Evolutionary conservation across 2,113 vertebrate genomes (phyloP).

Genomic region (Polyodon spathula): DNA sequence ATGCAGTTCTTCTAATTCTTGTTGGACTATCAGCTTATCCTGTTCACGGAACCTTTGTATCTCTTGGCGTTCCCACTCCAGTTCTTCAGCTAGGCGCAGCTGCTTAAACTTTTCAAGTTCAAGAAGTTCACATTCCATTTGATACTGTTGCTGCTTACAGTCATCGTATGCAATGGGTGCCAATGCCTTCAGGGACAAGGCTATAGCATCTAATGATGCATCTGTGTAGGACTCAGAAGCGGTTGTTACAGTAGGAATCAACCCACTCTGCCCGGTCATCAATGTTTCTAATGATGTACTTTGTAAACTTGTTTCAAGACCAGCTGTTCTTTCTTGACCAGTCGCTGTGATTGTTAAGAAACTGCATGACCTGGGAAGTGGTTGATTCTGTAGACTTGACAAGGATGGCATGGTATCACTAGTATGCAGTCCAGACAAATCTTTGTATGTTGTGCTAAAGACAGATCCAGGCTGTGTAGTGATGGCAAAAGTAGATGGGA

Average conservation of each 20-base stretch:
- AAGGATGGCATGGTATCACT: slow-evolving; percentile 75
- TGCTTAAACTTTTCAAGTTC: slow-evolving; percentile 95
- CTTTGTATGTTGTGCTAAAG: slow-evolving; percentile 72
- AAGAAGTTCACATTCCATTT: slow-evolving; percentile 87
- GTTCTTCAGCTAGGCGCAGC: slow-evolving; percentile 86
- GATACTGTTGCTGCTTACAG: slow-evolving; percentile 83
- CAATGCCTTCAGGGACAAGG: slow-evolving; percentile 56
- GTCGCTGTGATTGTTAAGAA: slow-evolving; percentile 68
- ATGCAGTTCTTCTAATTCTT: slow-evolving; percentile 90
- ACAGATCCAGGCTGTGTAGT: slow-evolving; percentile 94
- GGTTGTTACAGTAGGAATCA: slow-evolving; percentile 64
- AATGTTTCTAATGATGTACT: slow-evolving; percentile 60
- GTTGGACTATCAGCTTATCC: slow-evolving; percentile 91
- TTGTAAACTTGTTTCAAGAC: slow-evolving; percentile 57
- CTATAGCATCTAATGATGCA: slow-evolving; percentile 71
- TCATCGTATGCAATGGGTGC: slow-evolving; percentile 77
- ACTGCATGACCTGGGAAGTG: slow-evolving; percentile 70
- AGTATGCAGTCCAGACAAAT: slow-evolving; percentile 72
- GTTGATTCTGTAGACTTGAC: slow-evolving; percentile 65
- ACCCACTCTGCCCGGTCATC: slow-evolving; percentile 57
- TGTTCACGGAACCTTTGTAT: slow-evolving; percentile 95
- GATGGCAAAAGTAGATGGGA: slow-evolving; percentile 86
- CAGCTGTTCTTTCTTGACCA: slow-evolving; percentile 57
- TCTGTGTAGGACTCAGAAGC: slow-evolving; percentile 79
- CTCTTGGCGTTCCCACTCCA: slow-evolving; percentile 96